phyloP scores from a whole-genome alignment of 2,888 invertebrate species.

The Strigamia crassipes region DNA sequence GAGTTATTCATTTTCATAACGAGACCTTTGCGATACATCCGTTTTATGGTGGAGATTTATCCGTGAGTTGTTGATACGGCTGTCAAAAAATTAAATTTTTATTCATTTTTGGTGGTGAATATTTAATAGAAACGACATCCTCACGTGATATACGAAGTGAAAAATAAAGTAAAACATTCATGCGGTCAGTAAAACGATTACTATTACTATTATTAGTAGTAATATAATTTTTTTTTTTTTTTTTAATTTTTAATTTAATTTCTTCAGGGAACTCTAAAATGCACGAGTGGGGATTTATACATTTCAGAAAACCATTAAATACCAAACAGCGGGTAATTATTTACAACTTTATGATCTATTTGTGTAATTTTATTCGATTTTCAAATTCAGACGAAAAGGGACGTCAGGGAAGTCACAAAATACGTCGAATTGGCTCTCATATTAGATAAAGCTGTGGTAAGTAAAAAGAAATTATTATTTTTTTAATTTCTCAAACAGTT shows the following conservation, averaged over 20 bases:
- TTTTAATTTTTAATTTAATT: too few species aligned
- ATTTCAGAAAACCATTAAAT: conserved; percentile 53
- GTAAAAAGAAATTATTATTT: conserved; percentile 52
- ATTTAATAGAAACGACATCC: conserved; percentile 86
- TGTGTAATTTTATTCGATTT: conserved; percentile 3
- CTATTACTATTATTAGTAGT: background rate
- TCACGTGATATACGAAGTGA: conserved; percentile 95
- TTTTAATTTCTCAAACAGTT: conserved; percentile 18
- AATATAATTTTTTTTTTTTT: background rate
- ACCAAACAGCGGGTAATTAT: conserved; percentile 48
- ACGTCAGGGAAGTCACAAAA: conserved; percentile 88
- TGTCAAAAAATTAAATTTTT: background rate
- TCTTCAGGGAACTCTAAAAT: conserved; percentile 53
- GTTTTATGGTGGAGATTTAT: conserved; percentile 93
- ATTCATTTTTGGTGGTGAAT: conserved; percentile 1
- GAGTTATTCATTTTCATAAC: conserved; percentile 96
- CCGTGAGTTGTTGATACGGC: conserved; percentile 70
- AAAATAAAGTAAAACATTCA: conserved; percentile 85
- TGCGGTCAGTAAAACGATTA: conserved; percentile 71
- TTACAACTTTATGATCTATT: background rate
- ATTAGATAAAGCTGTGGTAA: conserved; percentile 91
- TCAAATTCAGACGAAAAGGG: conserved; percentile 65
- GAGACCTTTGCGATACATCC: conserved; percentile 98
- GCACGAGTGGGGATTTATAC: conserved; percentile 55
- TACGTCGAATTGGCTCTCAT: conserved; percentile 95